Conservation (phyloP, 2,888 invertebrate genomes). For the Notocelia uddmanniana region DNA sequence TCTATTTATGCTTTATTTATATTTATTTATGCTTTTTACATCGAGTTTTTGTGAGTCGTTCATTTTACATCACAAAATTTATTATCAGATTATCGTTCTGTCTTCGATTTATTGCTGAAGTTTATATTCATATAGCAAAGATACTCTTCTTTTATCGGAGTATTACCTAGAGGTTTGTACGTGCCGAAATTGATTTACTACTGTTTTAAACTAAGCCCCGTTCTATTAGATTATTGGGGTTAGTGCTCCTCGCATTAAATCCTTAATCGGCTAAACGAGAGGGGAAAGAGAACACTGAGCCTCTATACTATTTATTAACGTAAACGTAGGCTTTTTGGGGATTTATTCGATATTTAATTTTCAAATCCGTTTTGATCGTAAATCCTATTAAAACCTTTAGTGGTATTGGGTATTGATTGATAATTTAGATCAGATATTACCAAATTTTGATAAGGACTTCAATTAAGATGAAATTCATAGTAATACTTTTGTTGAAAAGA, state of each 20-base stretch:
- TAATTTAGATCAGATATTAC: neutral
- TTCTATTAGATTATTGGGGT: constrained; percentile 71
- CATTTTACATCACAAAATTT: too few species aligned
- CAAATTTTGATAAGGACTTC: neutral
- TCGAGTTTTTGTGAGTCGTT: too few species aligned
- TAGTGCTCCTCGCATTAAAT: constrained; percentile 62
- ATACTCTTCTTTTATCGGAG: constrained; percentile 4
- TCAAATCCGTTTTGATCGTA: constrained; percentile 1
- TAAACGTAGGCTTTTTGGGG: constrained; percentile 1
- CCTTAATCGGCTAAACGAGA: constrained; percentile 42
- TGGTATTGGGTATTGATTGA: neutral
- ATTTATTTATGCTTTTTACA: too few species aligned
- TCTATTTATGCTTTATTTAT: too few species aligned
- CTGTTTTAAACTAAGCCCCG: constrained; percentile 72
- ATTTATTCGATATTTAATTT: constrained; percentile 25
- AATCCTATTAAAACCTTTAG: neutral
- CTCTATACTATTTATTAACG: constrained; percentile 24
- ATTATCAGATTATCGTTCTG: neutral
- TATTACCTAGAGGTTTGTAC: constrained; percentile 58
- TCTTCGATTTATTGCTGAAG: neutral
- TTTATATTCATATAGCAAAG: too few species aligned
- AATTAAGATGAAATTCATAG: neutral
- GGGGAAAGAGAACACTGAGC: constrained; percentile 11
- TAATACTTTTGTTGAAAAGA: neutral
- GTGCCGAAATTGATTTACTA: constrained; percentile 72